A percentile compares a stretch with the other conserved stretches of the same genome.
phyloP scores from a whole-genome alignment of 2,888 invertebrate species.

The Strigamia crassipes region DNA sequence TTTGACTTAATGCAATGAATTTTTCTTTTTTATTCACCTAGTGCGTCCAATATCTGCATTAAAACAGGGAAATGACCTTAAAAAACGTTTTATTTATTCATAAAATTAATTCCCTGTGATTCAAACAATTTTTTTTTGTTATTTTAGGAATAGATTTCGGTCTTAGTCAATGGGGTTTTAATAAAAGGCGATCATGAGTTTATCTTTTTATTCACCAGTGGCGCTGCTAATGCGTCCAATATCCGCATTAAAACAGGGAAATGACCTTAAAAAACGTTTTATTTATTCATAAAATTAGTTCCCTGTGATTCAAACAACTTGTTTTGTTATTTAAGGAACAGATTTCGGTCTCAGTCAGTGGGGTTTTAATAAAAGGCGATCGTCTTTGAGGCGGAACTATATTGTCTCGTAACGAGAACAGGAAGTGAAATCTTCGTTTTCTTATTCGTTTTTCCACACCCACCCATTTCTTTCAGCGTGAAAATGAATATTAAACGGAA shows the following conservation, averaged over 20 bases:
- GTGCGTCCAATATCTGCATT: neutral
- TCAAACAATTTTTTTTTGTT: neutral
- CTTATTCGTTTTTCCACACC: neutral
- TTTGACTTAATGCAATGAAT: neutral
- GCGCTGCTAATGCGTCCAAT: neutral
- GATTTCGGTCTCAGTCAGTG: neutral
- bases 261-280: neutral
- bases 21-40: neutral
- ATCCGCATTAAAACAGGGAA: neutral
- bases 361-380: neutral
- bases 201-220: neutral
- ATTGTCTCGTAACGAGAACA: constrained; percentile 7
- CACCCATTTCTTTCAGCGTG: neutral
- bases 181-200: neutral
- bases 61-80: neutral
- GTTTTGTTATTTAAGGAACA: neutral
- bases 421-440: constrained; percentile 6
- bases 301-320: too few relatives aligned
- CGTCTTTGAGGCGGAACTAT: neutral
- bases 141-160: neutral
- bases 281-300: neutral
- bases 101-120: too few relatives aligned
- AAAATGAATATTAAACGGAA: neutral
- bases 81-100: neutral
- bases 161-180: neutral